Evolutionary conservation across 1,140 invertebrate species (phyloP).

Genomic region (Lysiphlebus fabarum): DNA sequence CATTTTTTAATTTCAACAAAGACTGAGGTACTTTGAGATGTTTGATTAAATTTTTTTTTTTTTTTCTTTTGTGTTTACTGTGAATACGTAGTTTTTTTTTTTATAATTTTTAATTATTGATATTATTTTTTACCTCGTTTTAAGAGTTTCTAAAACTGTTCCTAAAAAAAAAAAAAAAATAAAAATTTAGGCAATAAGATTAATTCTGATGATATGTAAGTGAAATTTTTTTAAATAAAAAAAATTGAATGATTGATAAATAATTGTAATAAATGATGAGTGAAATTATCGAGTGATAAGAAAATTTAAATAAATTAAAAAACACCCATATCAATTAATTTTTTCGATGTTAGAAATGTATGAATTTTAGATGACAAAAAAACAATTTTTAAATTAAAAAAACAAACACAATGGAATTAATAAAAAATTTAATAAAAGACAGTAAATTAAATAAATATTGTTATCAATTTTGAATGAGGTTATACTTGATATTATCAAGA

Average conservation of each 20-base stretch:
- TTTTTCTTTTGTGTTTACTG: conserved; percentile 30
- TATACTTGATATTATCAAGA: no score
- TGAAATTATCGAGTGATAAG: conserved; percentile 15
- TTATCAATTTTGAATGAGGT: conserved; percentile 52
- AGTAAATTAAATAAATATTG: conserved; percentile 43
- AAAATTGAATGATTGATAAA: conserved; percentile 31
- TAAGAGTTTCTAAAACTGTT: conserved; percentile 56
- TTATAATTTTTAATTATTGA: conserved; percentile 20
- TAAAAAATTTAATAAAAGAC: conserved; percentile 12
- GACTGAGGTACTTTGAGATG: conserved; percentile 45
- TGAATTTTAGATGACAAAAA: conserved; percentile 41
- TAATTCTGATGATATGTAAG: conserved; percentile 27
- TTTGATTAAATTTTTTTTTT: conserved; percentile 28
- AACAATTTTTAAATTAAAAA: not conserved
- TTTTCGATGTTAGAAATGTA: conserved; percentile 54
- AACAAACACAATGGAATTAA: conserved; percentile 4
- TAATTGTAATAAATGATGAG: conserved; percentile 16
- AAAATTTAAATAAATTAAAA: conserved; percentile 27
- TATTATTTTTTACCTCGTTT: conserved; percentile 36
- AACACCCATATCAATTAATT: conserved; percentile 54
- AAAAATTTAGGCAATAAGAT: conserved; percentile 53
- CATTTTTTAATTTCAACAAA: conserved; percentile 40
- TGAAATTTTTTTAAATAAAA: conserved; percentile 29
- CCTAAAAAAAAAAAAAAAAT: conserved; percentile 45
- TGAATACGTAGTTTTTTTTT: conserved; percentile 32